Base-by-base conservation (phyloP, 2,888 invertebrate species). In the Drosophila picticornis region DNA sequence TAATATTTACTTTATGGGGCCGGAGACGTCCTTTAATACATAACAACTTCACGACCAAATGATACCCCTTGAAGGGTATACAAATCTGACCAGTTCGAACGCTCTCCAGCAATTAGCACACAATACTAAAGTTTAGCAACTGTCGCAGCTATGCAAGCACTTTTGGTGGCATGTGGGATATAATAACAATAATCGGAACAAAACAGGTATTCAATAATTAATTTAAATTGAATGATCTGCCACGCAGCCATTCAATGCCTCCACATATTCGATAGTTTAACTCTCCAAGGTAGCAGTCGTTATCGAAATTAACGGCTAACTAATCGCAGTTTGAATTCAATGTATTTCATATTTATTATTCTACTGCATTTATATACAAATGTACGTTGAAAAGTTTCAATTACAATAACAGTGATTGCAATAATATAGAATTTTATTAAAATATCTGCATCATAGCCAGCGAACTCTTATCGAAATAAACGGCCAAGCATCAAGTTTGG, bases 101-200 rank as follows among this genome's bases (percentile, higher is more conserved):
- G 38, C 19, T n/a, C 34, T 58, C 40, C 22, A 52, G 48, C 53
- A 73, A 66, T 66, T 72, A 73, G 66, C 73, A 52, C 51, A 50
- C 71, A 34, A 56, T 50, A 25, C 25, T 59, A 27, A 53, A 57
- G 16, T 60, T 69, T 40, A 38, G 36, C 31, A 29, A 40, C 43
- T 50, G 38, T 46, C 50, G 38, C 43, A 22, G 22, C 22, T 43
- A 11, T 11, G 22, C 11, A 46, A 36, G 43, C 52, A 43, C 32
- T 31, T 43, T 6, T 43, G 43, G 22, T 43, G 4, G 46, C 16
- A 46, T 25, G 46, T 16, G 25, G 16, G 25, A 16, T 25, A 58
- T 11, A 63, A 46, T 27, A 56, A 53, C 31, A 19, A 27, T 19
- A 40, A 4, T 29, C 25, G 10, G 9, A 22, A 58, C 10, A 25